phyloP scores from a whole-genome alignment of 2,113 vertebrate species.

The Hippocampus comes region DNA sequence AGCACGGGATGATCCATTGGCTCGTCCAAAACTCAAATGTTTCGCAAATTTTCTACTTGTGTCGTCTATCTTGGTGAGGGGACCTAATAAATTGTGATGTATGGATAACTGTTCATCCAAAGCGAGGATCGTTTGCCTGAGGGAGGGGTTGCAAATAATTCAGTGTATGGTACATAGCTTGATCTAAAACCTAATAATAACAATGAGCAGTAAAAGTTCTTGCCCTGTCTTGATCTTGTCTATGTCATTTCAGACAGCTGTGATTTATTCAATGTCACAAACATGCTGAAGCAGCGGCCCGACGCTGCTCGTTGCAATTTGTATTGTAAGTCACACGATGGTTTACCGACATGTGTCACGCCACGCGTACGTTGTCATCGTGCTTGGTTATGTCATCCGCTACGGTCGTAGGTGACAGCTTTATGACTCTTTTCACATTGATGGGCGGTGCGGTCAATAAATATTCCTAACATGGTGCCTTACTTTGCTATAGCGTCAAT shows the following conservation, averaged over 20 bases:
- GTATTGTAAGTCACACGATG: neutral
- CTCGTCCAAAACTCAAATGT: conserved; percentile 23
- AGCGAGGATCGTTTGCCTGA: conserved; percentile 20
- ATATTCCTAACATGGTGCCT: neutral
- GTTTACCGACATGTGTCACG: neutral
- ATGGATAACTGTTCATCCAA: conserved; percentile 32
- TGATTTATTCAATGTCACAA: conserved; percentile 1
- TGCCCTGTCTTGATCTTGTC: neutral
- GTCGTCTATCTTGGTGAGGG: neutral
- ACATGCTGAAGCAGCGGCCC: neutral
- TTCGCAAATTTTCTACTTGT: conserved; percentile 3
- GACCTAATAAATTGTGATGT: conserved; percentile 30
- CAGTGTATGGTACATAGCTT: conserved; percentile 18
- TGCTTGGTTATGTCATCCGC: neutral
- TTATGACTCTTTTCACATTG: neutral
- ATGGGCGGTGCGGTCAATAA: neutral
- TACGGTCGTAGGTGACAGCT: neutral
- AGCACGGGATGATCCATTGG: conserved; percentile 23
- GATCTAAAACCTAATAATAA: conserved; percentile 28
- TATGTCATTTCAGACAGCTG: neutral
- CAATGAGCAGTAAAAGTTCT: neutral
- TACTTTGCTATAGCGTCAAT: neutral
- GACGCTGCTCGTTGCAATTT: neutral
- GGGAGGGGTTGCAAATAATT: conserved; percentile 14
- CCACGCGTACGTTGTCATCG: neutral